Base-by-base conservation (phyloP, 2,888 invertebrate genomes). In the Diplazon laetatorius region DNA sequence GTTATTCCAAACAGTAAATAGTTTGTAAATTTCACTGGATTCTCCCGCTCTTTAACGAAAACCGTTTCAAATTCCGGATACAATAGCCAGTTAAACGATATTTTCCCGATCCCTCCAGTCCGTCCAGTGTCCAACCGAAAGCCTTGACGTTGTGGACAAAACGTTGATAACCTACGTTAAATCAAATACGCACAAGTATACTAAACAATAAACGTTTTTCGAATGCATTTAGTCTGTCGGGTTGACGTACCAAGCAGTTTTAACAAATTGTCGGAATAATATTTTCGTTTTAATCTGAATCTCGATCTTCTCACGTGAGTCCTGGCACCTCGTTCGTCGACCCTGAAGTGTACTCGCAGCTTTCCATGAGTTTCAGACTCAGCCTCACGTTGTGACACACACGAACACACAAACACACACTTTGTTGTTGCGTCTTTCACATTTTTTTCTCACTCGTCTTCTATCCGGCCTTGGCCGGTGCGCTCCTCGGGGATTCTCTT, bases 281-380 rank as follows among this genome's bases (percentile, higher is more conserved):
- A 78, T 74, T 78, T 78, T 70, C 52, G 18, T 55, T 50, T 69
- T 73, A 55, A 69, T 63, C 60, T 75, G 44, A 37, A 59, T 63
- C 60, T 75, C 52, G 48, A 48, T 62, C 35, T n/a, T 62, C 20
- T 14, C 42, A 22, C 30, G 39, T 52, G n/a, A 69, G 42, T 77
- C 66, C n/a, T 75, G 55, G 75, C 78, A 78, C 75, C 74, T 78
- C 74, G 74, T 75, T 66, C 70, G 65, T 75, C 74, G 74, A 55
- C 59, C 74, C 65, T 74, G 57, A 57, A 46, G n/a, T n/a, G n/a
- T 10, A 20, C 59, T 12, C 25, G 25, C 55, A 22, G 57, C 55
- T 10, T 65, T 78, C n/a, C 70, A 70, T 75, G 78, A 60, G 70
- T 71, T 60, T 57, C 48, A 60, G 63, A 44, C 72, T 60, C 30